Conservation (phyloP, 1,140 invertebrate species). For the Arctopsyche grandis region DNA sequence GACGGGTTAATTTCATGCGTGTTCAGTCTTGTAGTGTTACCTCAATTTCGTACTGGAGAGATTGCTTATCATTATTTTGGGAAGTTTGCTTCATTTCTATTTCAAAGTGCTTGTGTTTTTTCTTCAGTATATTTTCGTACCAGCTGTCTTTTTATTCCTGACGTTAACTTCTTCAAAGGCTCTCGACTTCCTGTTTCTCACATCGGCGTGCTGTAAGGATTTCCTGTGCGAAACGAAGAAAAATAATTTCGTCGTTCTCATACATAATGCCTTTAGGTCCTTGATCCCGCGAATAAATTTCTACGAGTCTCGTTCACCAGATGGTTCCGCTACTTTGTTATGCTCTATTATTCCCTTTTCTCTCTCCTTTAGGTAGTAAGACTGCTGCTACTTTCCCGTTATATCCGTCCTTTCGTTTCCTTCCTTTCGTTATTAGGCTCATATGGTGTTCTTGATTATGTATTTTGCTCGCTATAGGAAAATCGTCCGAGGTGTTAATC, state of each 20-base stretch:
- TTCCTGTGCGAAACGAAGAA: conserved; percentile 52
- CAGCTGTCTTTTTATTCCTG: conserved; percentile 29
- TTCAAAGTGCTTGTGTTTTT: neutral
- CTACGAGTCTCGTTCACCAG: conserved; percentile 48
- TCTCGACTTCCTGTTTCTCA: conserved; percentile 51
- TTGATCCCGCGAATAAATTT: conserved; percentile 50
- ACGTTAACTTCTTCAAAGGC: conserved; percentile 12
- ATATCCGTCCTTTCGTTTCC: conserved; percentile 46
- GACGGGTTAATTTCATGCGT: neutral
- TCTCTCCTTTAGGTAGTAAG: neutral
- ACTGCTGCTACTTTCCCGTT: conserved; percentile 36
- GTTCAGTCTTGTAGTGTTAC: neutral
- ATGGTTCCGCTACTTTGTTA: conserved; percentile 53
- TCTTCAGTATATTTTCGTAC: neutral
- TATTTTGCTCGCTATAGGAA: neutral
- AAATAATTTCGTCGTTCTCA: conserved; percentile 41
- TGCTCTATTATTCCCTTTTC: conserved; percentile 46
- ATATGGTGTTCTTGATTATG: neutral
- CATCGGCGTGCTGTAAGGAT: conserved; percentile 30
- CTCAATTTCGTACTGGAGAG: neutral
- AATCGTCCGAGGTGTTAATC: neutral
- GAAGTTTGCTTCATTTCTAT: neutral
- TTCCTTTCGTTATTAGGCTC: conserved; percentile 6
- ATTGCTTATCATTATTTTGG: neutral
- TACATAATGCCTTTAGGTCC: conserved; percentile 46